Percentiles rank a stretch among this genome's conserved stretches.
These are phyloP conservation scores for Helostoma temminkii DNA, from an alignment of 2,797 vertebrate species.

Conservation along the genomic window DNA sequence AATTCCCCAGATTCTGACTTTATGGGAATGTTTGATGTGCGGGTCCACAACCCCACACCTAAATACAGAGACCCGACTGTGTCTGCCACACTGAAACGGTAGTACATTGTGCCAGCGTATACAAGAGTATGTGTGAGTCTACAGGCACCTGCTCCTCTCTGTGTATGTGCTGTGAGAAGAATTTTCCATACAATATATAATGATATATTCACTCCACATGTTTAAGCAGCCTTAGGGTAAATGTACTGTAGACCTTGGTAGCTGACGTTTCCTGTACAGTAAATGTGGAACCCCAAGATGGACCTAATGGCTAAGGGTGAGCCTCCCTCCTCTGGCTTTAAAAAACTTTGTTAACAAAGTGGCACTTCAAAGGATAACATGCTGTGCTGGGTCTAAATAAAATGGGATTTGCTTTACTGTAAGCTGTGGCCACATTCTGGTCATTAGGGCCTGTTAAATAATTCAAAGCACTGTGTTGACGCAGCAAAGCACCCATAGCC, in stretches of 20 bases:
- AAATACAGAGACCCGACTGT: conserved; percentile 55
- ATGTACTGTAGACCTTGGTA: conserved; percentile 36
- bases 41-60: conserved; percentile 45
- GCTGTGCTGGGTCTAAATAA: no score
- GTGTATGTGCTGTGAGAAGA: conserved; percentile 12
- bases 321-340: conserved; percentile 34
- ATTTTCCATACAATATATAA: conserved; percentile 20
- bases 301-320: conserved; percentile 52
- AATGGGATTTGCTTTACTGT: no score
- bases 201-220: conserved; percentile 25
- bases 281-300: conserved; percentile 42
- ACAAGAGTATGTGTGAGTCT: conserved; percentile 10
- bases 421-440: no score
- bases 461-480: conserved; percentile 1
- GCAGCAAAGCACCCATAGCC: no score
- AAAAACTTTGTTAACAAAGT: conserved; percentile 65
- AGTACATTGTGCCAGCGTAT: conserved; percentile 30
- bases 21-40: conserved; percentile 64
- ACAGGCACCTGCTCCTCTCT: conserved; percentile 35
- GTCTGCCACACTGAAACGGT: conserved; percentile 33
- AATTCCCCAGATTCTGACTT: conserved; percentile 64
- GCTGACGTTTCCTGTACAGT: conserved; percentile 55
- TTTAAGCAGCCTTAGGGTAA: conserved; percentile 38
- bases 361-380: conserved; percentile 71
- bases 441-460: no score